Evolutionary conservation across 2,797 vertebrate genomes (phyloP).

Genomic region (Halcyon chelicuti): DNA sequence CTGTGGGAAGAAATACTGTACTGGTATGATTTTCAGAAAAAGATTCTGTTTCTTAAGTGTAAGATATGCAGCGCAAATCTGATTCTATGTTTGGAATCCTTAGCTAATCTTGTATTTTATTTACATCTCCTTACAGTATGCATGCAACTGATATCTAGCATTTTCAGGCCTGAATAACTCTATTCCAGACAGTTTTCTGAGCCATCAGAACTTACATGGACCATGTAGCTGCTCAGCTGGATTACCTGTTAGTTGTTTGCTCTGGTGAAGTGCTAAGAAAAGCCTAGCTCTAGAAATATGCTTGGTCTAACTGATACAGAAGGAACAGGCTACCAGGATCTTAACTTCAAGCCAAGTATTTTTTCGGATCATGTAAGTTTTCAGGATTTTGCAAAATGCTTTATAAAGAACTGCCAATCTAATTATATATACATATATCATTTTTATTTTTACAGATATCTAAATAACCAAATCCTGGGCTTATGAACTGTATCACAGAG

Average conservation of each 20-base stretch:
- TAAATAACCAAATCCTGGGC: neutral
- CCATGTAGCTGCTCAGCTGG: neutral
- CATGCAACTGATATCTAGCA: neutral
- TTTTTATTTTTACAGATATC: neutral
- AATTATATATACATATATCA: neutral
- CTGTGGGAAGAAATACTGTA: neutral
- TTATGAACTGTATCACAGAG: neutral
- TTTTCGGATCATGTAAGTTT: neutral
- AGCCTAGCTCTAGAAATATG: neutral
- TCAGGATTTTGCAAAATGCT: neutral
- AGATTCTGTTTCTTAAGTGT: neutral
- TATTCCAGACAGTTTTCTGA: neutral
- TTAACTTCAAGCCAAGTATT: neutral
- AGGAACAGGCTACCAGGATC: neutral
- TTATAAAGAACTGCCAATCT: neutral
- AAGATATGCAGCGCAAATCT: neutral
- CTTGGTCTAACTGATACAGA: neutral
- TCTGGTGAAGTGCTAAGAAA: neutral
- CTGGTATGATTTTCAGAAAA: neutral
- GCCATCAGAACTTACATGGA: neutral
- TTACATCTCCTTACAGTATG: neutral
- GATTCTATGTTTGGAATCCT: neutral
- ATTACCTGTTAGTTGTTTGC: neutral
- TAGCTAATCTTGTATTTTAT: neutral
- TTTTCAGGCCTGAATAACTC: neutral